Conservation (phyloP, 2,888 invertebrate species). For the Pollenia angustigena region DNA sequence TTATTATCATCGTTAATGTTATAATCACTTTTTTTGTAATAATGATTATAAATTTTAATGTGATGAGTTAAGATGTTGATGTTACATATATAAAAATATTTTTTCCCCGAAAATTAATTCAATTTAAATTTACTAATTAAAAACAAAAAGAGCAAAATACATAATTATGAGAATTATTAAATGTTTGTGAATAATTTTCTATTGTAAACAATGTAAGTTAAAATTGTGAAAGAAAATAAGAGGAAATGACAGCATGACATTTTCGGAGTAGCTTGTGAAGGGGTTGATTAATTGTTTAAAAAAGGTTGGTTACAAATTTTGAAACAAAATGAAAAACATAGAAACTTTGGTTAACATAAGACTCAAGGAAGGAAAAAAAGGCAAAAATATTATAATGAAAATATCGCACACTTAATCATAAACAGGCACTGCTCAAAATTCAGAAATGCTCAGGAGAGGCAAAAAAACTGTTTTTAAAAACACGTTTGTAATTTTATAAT, state of each 20-base stretch:
- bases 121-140: conserved; percentile 42
- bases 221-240: conserved; percentile 7
- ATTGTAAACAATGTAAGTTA: conserved; percentile 52
- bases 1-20: conserved; percentile 14
- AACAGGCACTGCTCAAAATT: too few species aligned
- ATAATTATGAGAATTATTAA: conserved; percentile 47
- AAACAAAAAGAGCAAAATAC: not conserved
- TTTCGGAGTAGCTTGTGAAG: not conserved
- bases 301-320: not conserved
- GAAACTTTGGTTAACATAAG: not conserved
- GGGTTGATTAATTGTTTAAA: not conserved
- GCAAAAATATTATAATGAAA: too few species aligned
- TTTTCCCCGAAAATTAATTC: conserved; percentile 44
- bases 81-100: conserved; percentile 21
- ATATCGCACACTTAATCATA: too few species aligned
- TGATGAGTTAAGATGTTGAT: conserved; percentile 31
- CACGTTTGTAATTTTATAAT: too few species aligned
- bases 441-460: too few species aligned
- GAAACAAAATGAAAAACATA: not conserved
- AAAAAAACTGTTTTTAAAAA: too few species aligned
- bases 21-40: conserved; percentile 43
- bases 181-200: conserved; percentile 27
- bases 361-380: not conserved
- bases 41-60: conserved; percentile 32
- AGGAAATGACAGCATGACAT: not conserved